Evolutionary conservation across 92 coral and sea anemone species (phyloP).

Genomic region (Hydrozoanthus gracilis): DNA sequence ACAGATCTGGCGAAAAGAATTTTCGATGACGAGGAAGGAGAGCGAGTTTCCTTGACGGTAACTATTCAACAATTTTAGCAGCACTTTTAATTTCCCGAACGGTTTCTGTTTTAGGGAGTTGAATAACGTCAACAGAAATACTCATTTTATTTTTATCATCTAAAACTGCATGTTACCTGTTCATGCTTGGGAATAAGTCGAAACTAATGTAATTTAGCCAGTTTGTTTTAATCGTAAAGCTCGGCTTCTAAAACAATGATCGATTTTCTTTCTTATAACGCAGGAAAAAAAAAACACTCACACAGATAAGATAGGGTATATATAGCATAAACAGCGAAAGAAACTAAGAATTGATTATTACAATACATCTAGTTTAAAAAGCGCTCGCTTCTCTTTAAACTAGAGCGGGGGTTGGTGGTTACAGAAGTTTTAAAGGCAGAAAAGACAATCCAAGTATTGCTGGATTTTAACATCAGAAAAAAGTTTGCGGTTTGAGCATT

Average conservation of each 20-base stretch:
- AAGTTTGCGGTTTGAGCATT: no score
- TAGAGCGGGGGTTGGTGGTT: no score
- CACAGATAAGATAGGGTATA: no score
- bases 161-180: not conserved
- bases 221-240: not conserved
- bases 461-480: no score
- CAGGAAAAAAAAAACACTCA: not conserved
- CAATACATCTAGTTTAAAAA: no score
- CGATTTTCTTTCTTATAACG: not conserved
- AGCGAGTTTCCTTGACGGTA: not conserved
- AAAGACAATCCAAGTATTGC: no score
- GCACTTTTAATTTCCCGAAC: not conserved
- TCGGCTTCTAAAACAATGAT: not conserved
- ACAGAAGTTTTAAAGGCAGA: no score
- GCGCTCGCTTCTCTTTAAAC: no score
- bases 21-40: not conserved
- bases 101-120: not conserved
- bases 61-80: not conserved
- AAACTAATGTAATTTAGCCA: slow-evolving; percentile 4
- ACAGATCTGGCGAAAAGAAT: slow-evolving; percentile 11
- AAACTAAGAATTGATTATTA: no score
- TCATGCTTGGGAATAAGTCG: not conserved
- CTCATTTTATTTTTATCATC: not conserved
- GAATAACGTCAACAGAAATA: not conserved
- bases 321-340: no score